Percentiles rank a stretch among this genome's conserved stretches.
Evolutionary conservation across 2,888 invertebrate species (phyloP).

Genomic region (Agonopterix subpropinquella): DNA sequence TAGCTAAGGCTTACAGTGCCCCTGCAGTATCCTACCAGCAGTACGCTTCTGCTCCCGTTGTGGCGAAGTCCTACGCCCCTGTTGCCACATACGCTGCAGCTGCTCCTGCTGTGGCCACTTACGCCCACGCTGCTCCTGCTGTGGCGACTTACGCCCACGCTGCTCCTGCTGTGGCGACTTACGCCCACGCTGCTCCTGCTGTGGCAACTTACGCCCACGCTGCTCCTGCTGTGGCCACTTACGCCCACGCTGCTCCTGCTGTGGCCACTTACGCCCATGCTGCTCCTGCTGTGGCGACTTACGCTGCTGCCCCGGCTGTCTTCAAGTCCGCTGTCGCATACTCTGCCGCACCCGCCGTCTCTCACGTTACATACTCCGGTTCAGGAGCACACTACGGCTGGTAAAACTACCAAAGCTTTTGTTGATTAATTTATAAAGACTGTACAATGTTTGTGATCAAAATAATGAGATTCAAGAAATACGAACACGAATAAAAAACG

Average conservation of each 20-base stretch:
- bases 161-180: constrained; percentile 61
- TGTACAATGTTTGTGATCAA: too few relatives aligned
- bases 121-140: constrained; percentile 14
- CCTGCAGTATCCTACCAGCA: constrained; percentile 34
- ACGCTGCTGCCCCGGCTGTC: constrained; percentile 42
- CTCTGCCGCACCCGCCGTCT: constrained; percentile 76
- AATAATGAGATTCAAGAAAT: too few relatives aligned
- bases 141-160: constrained; percentile 7
- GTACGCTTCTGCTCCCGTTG: constrained; percentile 12
- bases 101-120: constrained; percentile 16
- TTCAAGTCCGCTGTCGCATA: constrained; percentile 54
- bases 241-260: constrained; percentile 33
- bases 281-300: constrained; percentile 40
- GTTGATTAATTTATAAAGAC: too few relatives aligned
- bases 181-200: constrained; percentile 22
- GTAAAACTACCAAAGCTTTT: constrained; percentile 23
- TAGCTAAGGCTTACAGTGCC: constrained; percentile 22
- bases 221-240: constrained; percentile 12
- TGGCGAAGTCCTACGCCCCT: constrained; percentile 47
- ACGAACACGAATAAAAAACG: too few relatives aligned
- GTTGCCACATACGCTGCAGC: constrained; percentile 38
- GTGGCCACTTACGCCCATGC: constrained; percentile 50
- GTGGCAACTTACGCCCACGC: constrained; percentile 7
- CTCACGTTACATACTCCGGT: constrained; percentile 79
- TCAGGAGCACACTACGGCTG: constrained; percentile 66